Evolutionary conservation across 2,113 vertebrate genomes (phyloP), one percentile per base, ranked within the genome.

Genomic region (Speoplatyrhinus poulsoni): DNA sequence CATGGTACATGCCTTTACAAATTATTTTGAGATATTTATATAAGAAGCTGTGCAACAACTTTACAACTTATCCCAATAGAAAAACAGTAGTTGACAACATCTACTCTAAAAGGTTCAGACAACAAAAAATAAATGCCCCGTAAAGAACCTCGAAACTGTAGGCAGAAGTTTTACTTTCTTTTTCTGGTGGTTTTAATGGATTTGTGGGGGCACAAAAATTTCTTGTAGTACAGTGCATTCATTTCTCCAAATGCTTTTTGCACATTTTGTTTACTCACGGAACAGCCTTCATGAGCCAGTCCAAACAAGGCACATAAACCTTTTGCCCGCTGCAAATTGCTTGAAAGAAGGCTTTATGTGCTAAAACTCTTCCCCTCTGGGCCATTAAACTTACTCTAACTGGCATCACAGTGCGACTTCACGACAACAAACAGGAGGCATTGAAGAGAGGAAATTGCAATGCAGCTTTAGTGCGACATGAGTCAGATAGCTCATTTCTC

Each of bases 401-500:
- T 19, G 16, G 54, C n/a, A 16, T 17, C 15, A 69, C 55, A 32
- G 19, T 11, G 59, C 41, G 3, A 49, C 50, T 0, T 9, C 62
- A 72, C 55, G 47, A 70, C 5, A 60, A 17, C 65, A 59, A 50
- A 69, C 46, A 75, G 33, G 52, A 60, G 65, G 48, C 73, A 64
- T 52, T 47, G 55, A 75, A 65, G 72, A 72, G 69, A 61, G 52
- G 62, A 68, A 65, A 82, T 87, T 74, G 55, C 63, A 76, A 76
- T 77, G 62, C 62, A 41, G 36, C 36, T 41, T 10, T 67, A 78
- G 69, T 12, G 72, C 70, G 71, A 75, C 65, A 71, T 61, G 73
- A 80, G 68, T 59, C 10, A 10, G 80, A 59, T 78, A 82, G 68
- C 71, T 68, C 55, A 69, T 81, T 83, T 76, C 58, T 69, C 70